phyloP scores from a whole-genome alignment of 1,140 invertebrate genomes.

The Tetraneura akinire region DNA sequence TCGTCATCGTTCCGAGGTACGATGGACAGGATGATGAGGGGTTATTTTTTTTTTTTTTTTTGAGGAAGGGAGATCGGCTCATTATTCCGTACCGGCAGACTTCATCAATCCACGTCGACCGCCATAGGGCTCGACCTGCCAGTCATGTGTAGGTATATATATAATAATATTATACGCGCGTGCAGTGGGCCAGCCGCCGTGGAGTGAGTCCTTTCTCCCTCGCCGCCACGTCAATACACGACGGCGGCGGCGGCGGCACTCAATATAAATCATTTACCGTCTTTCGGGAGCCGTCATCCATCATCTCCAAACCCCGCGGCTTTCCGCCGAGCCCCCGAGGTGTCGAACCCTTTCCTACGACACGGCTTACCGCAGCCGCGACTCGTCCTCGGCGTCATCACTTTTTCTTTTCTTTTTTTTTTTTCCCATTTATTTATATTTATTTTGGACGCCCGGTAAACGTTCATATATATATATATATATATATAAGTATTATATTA shows the following conservation, averaged over 20 bases:
- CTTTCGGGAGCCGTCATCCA: slow-evolving; percentile 37
- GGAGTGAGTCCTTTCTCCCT: too few relatives aligned
- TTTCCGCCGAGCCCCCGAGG: neutral
- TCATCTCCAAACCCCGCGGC: slow-evolving; percentile 12
- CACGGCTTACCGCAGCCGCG: neutral
- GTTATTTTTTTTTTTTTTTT: too few relatives aligned
- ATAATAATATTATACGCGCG: too few relatives aligned
- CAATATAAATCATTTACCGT: slow-evolving; percentile 50
- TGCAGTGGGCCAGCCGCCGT: too few relatives aligned
- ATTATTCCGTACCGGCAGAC: slow-evolving; percentile 35
- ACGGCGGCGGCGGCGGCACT: too few relatives aligned
- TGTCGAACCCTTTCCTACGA: slow-evolving; percentile 22
- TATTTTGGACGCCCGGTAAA: neutral
- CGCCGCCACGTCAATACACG: too few relatives aligned
- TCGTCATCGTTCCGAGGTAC: neutral
- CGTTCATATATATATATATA: neutral
- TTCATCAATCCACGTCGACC: slow-evolving; percentile 50
- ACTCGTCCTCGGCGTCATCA: neutral
- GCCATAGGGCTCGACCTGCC: slow-evolving; percentile 45
- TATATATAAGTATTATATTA: neutral
- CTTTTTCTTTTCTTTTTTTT: too few relatives aligned
- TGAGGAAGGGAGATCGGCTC: neutral
- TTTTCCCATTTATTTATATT: too few relatives aligned
- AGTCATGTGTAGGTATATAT: slow-evolving; percentile 23
- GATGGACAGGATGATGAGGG: neutral